Base-by-base conservation (phyloP, 2,888 invertebrate species). In the Tetranychus piercei region DNA sequence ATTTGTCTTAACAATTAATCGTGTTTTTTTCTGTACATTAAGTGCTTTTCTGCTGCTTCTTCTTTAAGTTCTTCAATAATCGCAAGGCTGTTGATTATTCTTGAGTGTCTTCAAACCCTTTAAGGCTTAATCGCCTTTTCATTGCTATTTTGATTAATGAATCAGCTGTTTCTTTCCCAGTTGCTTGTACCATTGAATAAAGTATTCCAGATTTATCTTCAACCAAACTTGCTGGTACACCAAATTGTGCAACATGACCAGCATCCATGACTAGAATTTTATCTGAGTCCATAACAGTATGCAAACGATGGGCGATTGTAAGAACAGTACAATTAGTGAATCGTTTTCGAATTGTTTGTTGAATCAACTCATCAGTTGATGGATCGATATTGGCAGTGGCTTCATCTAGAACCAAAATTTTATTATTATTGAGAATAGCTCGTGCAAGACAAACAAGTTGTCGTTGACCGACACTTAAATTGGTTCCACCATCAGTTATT, bases 231-330 rank as follows among this genome's bases (percentile, higher is more conserved):
- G 87, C 87, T 0, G 94, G 92, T 80, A 89, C 88, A 9, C 89
- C 91, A 70, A 88, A 87, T 82, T 94, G 92, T 76, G 85, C 87
- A 75, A 90, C 86, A 22, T 84, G 82, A 1, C 94, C 94, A 7
- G 87, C 86, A 80, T 92, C 90, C 88, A 94, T 89, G 1, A 84
- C 83, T 83, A 81, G 74, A 15, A 78, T 89, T 76, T 89, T 86
- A 84, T 93, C 91, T 0, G 91, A 91, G 82, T 94, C 94, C 89
- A 94, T 93, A 78, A 94, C 90, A 0, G 94, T 94, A 81, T 94
- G 88, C 55, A 95, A 85, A 67, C 94, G 86, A 74, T 79, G 78
- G 23, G 78, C 77, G 67, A 78, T 76, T 11, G 77, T 77, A 18
- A 77, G 64, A n/a, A 77, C 76, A 9, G 78, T 78, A 82, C 91